Base-by-base conservation (phyloP, 2,113 vertebrate genomes). In the Protobothrops flavoviridis region DNA sequence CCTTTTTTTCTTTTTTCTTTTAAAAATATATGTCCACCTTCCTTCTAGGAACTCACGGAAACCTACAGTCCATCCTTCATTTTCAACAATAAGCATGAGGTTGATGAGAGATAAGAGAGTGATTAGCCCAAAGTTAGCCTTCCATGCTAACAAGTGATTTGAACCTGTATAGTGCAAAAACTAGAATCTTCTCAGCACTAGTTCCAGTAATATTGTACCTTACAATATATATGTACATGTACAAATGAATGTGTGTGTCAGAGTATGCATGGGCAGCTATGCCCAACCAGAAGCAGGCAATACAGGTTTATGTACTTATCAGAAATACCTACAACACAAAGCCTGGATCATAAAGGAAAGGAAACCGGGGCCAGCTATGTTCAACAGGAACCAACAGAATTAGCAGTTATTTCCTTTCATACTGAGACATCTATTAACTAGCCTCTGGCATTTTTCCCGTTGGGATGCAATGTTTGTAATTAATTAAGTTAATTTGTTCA, bases 401-500 rank as follows among this genome's bases (percentile, higher is more conserved):
- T 95, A 91, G 20, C 94, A 69, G 33, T 45, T 85, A 56, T 94
- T 95, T 95, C 92, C 90, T 93, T 85, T 89, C 90, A 45, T 3
- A 20, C 33, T 50, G 57, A 88, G 52, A 95, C 0, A 69, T 95
- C 96, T 87, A 91, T 21, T 93, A 74, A 89, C 26, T 90, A 57
- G 90, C 94, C 94, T 93, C 93, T 94, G 93, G 90, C 92, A 88
- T 85, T 95, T 90, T 89, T 92, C 89, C 87, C 85, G 23, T 89
- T 93, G 11, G 1, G 20, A 91, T 48, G 48, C 64, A 86, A 74
- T 89, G 92, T 6, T 95, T 94, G 89, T 90, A 94, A 95, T 96
- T 96, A 95, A 95, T 95, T 94, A 92, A 95, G 93, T 81, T 94
- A 85, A 95, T 95, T 94, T 94, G 88, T 93, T 92, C 93, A 94